Evolutionary conservation across 2,888 invertebrate genomes (phyloP).

Genomic region (Stenoptilia bipunctidactyla): DNA sequence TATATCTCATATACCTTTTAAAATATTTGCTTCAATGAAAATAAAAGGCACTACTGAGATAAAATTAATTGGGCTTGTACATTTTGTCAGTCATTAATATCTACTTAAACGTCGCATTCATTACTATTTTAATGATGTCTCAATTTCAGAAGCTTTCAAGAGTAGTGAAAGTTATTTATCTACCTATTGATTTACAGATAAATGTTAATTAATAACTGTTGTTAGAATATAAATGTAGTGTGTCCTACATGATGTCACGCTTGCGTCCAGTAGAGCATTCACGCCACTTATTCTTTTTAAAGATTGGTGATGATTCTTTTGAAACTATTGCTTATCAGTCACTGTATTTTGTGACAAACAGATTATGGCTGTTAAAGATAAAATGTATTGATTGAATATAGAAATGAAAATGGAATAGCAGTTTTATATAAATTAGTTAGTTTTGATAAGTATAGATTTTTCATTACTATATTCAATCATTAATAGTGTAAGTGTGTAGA

Average conservation of each 20-base stretch:
- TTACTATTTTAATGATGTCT: not conserved
- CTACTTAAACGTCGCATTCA: not conserved
- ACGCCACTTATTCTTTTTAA: not conserved
- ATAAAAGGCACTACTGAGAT: not conserved
- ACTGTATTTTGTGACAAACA: not conserved
- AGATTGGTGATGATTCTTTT: not conserved
- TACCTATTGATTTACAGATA: slow-evolving; percentile 16
- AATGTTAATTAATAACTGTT: slow-evolving; percentile 35
- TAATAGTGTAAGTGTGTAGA: not conserved
- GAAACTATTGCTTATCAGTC: not conserved
- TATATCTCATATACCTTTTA: not conserved
- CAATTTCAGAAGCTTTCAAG: not conserved
- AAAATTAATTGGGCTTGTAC: not conserved
- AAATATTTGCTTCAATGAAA: not conserved
- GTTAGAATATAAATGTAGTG: slow-evolving; percentile 30
- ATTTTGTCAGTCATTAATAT: not conserved
- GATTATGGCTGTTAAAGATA: not conserved
- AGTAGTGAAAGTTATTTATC: not conserved
- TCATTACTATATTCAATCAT: not conserved
- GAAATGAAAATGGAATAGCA: not conserved
- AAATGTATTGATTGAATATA: not conserved
- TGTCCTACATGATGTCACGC: slow-evolving; percentile 33
- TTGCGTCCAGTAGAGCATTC: slow-evolving; percentile 17
- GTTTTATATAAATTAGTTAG: not conserved
- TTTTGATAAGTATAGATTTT: not conserved